Base-by-base conservation (phyloP, 2,113 vertebrate genomes). In the Mystacornis crossleyi region DNA sequence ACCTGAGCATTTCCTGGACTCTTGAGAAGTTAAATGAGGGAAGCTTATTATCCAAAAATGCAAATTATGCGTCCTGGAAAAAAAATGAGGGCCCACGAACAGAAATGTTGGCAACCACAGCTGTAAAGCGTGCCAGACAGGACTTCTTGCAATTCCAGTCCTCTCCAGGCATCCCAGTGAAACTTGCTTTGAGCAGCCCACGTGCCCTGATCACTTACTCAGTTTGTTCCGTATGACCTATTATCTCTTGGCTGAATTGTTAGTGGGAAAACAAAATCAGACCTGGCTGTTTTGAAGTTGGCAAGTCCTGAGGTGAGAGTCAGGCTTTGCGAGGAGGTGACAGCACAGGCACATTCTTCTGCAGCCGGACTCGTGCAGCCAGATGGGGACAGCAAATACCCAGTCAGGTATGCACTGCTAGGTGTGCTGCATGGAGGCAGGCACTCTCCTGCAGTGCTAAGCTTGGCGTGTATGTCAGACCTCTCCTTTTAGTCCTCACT, bases 211-310 rank as follows among this genome's bases (percentile, higher is more conserved):
- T 73, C 42, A 9, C 71, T 88, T 77, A 79, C 10, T 87, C 61
- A 12, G 19, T 71, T 81, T 65, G 25, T 66, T 95, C 81, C 67
- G 83, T 77, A 38, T 29, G 71, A 77, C 60, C 67, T 78, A 18
- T 96, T 90, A 93, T 82, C 82, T 94, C 64, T 73, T 86, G 88
- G 71, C 74, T 88, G 66, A 93, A 15, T 88, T 77, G 80, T 34
- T 53, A 42, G 50, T 57, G 48, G 74, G 81, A 79, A 94, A 85
- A 75, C 15, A 88, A 79, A 79, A 79, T 31, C 26, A 80, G 80
- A 42, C 47, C 9, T 66, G 79, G 42, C 67, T 70, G 42, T 65
- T 95, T 73, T 66, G 88, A 97, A 90, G 71, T 53, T 72, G 58
- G 62, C 85, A 54, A 62, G 67, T 88, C 82, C 79, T 23, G 82